Conservation (phyloP, 2,113 vertebrate species). For the Dendrocopos noguchii region DNA sequence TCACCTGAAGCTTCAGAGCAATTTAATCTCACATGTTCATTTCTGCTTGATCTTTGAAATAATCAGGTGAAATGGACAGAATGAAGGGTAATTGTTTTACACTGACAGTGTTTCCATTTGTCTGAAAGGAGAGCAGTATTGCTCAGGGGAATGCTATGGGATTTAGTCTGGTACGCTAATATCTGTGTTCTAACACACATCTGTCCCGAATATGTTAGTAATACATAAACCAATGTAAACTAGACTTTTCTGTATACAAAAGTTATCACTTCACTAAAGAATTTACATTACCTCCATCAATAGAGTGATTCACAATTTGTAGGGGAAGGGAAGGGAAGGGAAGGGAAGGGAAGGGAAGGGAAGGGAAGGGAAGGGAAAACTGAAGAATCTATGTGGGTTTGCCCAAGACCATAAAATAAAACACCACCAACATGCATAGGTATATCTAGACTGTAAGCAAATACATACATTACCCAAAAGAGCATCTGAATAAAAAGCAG, state of each 20-base stretch:
- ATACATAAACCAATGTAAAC: not conserved
- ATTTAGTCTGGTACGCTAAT: not conserved
- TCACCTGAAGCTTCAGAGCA: not conserved
- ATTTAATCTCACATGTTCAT: not conserved
- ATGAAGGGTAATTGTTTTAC: not conserved
- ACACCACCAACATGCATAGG: not conserved
- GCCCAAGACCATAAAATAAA: not conserved
- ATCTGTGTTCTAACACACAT: not conserved
- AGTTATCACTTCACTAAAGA: not conserved
- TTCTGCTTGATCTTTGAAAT: slow-evolving; percentile 7
- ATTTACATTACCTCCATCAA: not conserved
- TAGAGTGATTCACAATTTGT: not conserved
- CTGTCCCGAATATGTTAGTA: not conserved
- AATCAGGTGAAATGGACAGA: not conserved
- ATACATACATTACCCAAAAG: not conserved
- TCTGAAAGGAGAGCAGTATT: not conserved
- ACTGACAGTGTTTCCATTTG: not conserved
- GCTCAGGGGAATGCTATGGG: not conserved
- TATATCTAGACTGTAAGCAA: not conserved
- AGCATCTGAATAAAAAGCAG: not conserved
- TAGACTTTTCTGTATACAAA: not conserved
- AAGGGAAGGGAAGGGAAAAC: not conserved
- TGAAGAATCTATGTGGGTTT: not conserved
- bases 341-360: not conserved
- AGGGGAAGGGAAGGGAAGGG: not conserved